Conservation (phyloP, 2,888 invertebrate species). For the Scaptomyza reducta region DNA sequence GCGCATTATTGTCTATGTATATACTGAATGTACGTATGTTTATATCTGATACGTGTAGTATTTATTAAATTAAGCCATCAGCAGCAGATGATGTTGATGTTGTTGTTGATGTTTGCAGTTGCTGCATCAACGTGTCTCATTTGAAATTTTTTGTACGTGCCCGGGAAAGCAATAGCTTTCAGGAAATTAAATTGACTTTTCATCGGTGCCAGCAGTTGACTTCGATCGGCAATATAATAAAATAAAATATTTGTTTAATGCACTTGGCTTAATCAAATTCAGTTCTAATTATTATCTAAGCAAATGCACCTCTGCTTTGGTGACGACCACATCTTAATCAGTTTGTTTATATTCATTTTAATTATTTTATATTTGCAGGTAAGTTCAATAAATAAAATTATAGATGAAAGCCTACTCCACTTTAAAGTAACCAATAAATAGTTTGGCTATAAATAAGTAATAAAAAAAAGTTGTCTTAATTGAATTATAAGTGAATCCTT, state of each 20-base stretch:
- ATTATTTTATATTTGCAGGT: slow-evolving; percentile 31
- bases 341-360: slow-evolving; percentile 4
- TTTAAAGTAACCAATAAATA: slow-evolving; percentile 24
- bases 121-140: slow-evolving; percentile 61
- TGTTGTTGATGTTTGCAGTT: slow-evolving; percentile 23
- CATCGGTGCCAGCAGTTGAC: slow-evolving; percentile 24
- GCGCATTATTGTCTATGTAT: not conserved
- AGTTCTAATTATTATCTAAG: slow-evolving; percentile 32
- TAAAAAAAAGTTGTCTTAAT: too few relatives aligned
- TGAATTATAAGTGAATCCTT: not conserved
- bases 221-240: not conserved
- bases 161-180: slow-evolving; percentile 60
- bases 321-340: not conserved
- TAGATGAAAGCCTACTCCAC: not conserved
- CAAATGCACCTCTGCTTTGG: not conserved
- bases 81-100: slow-evolving; percentile 35
- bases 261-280: not conserved
- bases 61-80: slow-evolving; percentile 68
- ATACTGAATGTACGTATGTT: slow-evolving; percentile 4
- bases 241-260: not conserved
- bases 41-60: slow-evolving; percentile 49
- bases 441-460: too few relatives aligned
- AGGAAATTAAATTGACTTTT: slow-evolving; percentile 73
- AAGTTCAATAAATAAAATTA: slow-evolving; percentile 20
- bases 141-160: slow-evolving; percentile 71